Conservation (phyloP, 2,113 vertebrate genomes). For the Blennius ocellaris region DNA sequence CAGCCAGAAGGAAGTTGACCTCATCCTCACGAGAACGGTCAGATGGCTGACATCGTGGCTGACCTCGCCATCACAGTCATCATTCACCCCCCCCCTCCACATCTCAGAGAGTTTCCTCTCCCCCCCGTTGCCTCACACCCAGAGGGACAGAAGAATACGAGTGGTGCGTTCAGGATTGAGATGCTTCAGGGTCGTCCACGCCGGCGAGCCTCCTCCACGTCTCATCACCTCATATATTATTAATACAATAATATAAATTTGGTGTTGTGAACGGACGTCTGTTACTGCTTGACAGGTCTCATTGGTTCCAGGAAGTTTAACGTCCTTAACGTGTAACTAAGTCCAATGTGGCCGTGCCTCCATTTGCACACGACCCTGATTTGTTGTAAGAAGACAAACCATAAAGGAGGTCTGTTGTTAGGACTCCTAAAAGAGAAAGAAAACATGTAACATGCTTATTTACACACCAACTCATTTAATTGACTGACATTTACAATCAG, state of each 20-base stretch:
- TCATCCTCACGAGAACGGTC: conserved; percentile 67
- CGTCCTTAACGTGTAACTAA: conserved; percentile 52
- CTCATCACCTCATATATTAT: too few species aligned
- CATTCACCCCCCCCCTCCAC: conserved; percentile 28
- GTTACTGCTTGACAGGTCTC: conserved; percentile 49
- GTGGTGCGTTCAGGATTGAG: conserved; percentile 52
- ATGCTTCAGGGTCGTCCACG: conserved; percentile 10
- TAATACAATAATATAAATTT: too few species aligned
- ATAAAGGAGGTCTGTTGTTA: conserved; percentile 4
- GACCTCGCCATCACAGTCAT: conserved; percentile 40
- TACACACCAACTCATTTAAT: conserved; percentile 1
- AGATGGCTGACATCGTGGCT: conserved; percentile 68
- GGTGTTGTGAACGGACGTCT: conserved; percentile 49
- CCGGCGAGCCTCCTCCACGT: conserved; percentile 49
- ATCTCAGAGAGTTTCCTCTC: conserved; percentile 52
- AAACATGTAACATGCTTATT: too few species aligned
- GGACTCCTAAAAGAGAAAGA: neutral
- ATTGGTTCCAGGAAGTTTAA: conserved; percentile 53
- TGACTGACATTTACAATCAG: conserved; percentile 12
- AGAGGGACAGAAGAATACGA: conserved; percentile 27
- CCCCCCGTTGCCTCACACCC: conserved; percentile 11
- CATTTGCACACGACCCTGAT: conserved; percentile 57
- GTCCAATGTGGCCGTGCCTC: conserved; percentile 30
- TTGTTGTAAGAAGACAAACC: conserved; percentile 26
- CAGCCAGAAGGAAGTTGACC: conserved; percentile 67